These are phyloP conservation scores for Meiosimyza decipiens DNA, from an alignment of 2,888 invertebrate genomes.

Conservation along the genomic window DNA sequence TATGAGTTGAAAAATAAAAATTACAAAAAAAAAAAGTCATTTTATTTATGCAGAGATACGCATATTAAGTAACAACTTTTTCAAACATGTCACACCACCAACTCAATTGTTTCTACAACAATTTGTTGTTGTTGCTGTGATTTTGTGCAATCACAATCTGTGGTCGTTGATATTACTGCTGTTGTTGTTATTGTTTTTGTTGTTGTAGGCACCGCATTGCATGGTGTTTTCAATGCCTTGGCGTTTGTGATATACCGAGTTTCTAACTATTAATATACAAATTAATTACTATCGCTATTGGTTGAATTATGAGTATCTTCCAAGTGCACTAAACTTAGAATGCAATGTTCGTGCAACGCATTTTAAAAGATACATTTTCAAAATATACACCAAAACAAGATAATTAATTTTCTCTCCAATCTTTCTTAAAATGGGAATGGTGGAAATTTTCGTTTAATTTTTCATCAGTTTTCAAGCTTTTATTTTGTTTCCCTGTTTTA, in stretches of 20 bases:
- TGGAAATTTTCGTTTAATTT: too few relatives aligned
- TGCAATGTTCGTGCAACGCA: not conserved
- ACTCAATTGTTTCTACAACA: constrained; percentile 2
- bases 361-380: too few relatives aligned
- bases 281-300: constrained; percentile 32
- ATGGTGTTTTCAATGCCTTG: not conserved
- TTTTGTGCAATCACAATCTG: constrained; percentile 16
- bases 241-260: constrained; percentile 26
- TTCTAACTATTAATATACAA: constrained; percentile 30
- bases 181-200: not conserved
- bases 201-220: not conserved
- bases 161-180: not conserved
- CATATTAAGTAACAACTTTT: constrained; percentile 29
- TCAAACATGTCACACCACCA: constrained; percentile 26
- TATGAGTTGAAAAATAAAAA: constrained; percentile 7
- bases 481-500: too few relatives aligned
- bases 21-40: constrained; percentile 21
- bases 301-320: constrained; percentile 5
- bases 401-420: too few relatives aligned
- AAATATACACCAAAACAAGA: too few relatives aligned
- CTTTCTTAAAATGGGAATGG: too few relatives aligned
- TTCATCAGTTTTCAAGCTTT: too few relatives aligned
- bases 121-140: constrained; percentile 9
- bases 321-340: not conserved
- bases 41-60: constrained; percentile 33